Evolutionary conservation across 2,113 vertebrate genomes (phyloP), one percentile per base, ranked within the genome.

Genomic region (Atrichornis clamosus): DNA sequence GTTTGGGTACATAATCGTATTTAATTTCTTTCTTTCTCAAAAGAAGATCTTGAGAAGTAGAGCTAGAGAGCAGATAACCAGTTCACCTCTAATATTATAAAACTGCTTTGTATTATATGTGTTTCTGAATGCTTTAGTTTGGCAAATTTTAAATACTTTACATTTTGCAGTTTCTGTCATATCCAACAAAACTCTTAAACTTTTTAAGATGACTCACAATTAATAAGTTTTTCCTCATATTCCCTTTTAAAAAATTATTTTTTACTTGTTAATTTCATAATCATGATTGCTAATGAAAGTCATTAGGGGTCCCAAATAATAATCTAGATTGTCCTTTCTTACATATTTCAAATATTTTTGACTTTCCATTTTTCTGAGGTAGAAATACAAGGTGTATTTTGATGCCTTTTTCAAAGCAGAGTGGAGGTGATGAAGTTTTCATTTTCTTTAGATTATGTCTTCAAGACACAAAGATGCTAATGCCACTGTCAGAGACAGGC

Each of bases 1-100:
- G 88, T 96, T 96, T 95, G 58, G 94, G 80, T 84, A 85, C 21
- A 53, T 49, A 72, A 62, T 70, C 63, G 74, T 73, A 32, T 69
- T 75, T 69, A 3, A 69, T 93, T 62, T 83, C 11, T 64, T 73
- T 67, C 60, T 63, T 67, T 37, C 27, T 52, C 28, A 47, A 47
- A 28, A 17, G 4, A 23, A 65, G 21, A 69, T 39, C 17, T 72
- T 39, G 44, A 68, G 79, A 62, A 75, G 33, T 47, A 46, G 47
- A 86, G 44, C 46, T 28, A 55, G n/a, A 55, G 14, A 90, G 37
- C 3, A 94, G 52, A 53, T 18, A 84, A 78, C 5, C 44, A 69
- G 23, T n/a, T 74, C 28, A 7, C 22, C 6, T 12, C 21, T 11
- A 11, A 41, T 8, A 79, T 39, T 9, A 46, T 15, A 75, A 42